Conservation (phyloP, 2,888 invertebrate species). For the Branchellion lobata region DNA sequence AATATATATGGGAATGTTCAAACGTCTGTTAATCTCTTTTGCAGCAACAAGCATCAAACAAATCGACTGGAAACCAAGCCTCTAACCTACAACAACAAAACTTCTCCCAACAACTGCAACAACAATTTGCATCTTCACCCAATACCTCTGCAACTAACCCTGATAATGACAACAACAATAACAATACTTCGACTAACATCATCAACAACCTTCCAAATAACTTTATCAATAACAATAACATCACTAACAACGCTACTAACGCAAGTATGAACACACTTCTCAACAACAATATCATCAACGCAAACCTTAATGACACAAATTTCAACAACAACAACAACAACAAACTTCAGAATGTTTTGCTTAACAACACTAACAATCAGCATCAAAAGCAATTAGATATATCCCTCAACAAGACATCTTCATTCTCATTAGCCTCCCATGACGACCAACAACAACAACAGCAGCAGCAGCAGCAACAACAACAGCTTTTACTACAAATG, state of each 20-base stretch:
- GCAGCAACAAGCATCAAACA: no score
- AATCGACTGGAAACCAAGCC: no score
- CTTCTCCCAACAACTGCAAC: neutral
- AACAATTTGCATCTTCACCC: neutral
- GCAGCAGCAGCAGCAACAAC: no score
- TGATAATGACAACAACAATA: neutral
- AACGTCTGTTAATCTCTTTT: no score
- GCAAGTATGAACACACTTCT: neutral
- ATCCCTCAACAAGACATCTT: neutral
- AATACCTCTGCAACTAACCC: neutral
- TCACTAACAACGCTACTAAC: neutral
- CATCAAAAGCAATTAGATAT: neutral
- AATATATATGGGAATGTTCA: no score
- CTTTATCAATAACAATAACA: neutral
- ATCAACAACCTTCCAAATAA: neutral
- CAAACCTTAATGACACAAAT: neutral
- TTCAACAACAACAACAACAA: neutral
- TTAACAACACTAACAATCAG: neutral
- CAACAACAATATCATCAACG: neutral
- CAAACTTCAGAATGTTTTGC: neutral
- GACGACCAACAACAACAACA: constrained; percentile 7
- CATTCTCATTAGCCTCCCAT: neutral
- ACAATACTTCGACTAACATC: neutral
- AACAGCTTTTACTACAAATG: constrained; percentile 2
- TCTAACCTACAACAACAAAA: neutral